These are phyloP conservation scores for Tetraneura akinire DNA, from an alignment of 1,140 invertebrate species.

Conservation along the genomic window DNA sequence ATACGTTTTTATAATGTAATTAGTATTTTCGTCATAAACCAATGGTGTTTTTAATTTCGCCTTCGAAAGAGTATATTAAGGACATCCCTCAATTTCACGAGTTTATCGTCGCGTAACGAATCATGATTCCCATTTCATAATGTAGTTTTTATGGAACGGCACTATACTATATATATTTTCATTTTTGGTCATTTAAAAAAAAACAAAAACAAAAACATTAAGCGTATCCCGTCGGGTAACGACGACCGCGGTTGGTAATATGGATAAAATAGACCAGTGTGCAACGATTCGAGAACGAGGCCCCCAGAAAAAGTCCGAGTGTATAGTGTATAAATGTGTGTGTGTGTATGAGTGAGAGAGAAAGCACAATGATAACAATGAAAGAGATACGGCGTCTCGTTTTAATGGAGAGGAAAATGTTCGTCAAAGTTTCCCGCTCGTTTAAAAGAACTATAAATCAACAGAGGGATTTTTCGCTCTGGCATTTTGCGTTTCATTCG, in stretches of 20 bases:
- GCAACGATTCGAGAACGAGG: conserved; percentile 30
- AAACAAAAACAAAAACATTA: no score
- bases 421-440: conserved; percentile 40
- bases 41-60: conserved; percentile 1
- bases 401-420: conserved; percentile 47
- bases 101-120: background rate
- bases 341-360: no score
- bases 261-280: conserved; percentile 8
- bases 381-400: conserved; percentile 11
- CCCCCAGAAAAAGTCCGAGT: no score
- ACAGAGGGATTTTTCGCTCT: background rate
- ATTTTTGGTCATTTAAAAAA: conserved; percentile 11
- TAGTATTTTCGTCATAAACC: no score
- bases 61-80: no score
- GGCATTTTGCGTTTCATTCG: background rate
- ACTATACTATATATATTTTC: background rate
- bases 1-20: no score
- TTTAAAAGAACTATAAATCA: conserved; percentile 43
- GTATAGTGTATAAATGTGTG: no score
- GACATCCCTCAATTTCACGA: no score
- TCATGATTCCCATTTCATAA: conserved; percentile 18
- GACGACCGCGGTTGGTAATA: background rate
- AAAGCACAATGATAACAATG: no score
- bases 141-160: background rate
- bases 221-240: background rate